Evolutionary conservation across 2,113 vertebrate genomes (phyloP), one percentile per base, ranked within the genome.

Genomic region (Microtus pennsylvanicus): DNA sequence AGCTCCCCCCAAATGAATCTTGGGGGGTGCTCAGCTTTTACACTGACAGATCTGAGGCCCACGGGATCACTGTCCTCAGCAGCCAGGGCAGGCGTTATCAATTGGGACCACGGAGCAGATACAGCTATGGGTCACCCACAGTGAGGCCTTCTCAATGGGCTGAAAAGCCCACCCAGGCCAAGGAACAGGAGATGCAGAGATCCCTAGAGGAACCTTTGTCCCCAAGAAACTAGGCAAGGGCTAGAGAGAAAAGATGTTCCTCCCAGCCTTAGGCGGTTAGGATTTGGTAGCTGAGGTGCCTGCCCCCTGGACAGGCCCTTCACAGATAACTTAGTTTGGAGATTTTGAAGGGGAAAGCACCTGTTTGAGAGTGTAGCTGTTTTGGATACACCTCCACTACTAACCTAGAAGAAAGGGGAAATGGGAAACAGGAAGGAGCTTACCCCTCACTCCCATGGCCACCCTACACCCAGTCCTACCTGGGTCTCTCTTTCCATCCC

Each of bases 11-110:
- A 81, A 76, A 61, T 63, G n/a, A 93, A 42, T 45, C 21, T 63
- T 77, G 81, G 96, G 63, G 75, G 42, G 72, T 94, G 87, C 89
- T 96, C 58, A 8, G 52, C 42, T 93, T 96, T 96, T 95, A 76
- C 93, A 92, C 91, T 70, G 96, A 93, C 98, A 98, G 97, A 96
- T 96, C 97, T 97, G 97, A 97, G 96, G 98, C 97, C 98, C 88
- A 97, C 97, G 90, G 98, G 90, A 93, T 96, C 94, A 94, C 67
- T 89, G 89, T 97, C 96, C 94, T 96, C 91, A 96, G 97, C 91
- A 97, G 75, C 89, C 86, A 95, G 97, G 95, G 97, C 87, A 93
- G 97, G 95, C 86, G 94, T 98, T 98, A 99, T 98, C 98, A 98
- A 98, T 99, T 97, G 94, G 97, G 97, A 97, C 97, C 91, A 83